Percentiles rank a stretch among this genome's conserved stretches.
Evolutionary conservation across 2,888 invertebrate species (phyloP).

Genomic region (Clistopyga incitator): DNA sequence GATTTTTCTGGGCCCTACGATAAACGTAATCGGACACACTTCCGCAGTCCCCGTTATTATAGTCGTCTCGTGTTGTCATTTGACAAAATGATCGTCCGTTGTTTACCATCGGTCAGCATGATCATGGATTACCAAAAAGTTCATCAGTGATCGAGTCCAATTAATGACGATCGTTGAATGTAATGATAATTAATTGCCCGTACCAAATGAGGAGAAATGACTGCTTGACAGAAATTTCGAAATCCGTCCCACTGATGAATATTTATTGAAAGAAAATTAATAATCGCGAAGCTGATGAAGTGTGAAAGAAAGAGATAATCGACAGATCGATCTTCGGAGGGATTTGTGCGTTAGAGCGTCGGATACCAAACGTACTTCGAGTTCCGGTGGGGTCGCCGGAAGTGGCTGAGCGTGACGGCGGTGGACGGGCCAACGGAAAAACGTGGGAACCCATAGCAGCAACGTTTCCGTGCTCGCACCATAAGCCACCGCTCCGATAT

Average conservation of each 20-base stretch:
- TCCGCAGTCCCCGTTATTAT: slow-evolving; percentile 9
- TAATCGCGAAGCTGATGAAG: not conserved
- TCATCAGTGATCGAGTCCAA: not conserved
- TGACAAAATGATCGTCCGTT: not conserved
- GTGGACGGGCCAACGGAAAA: slow-evolving; percentile 81
- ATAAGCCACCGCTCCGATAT: not conserved
- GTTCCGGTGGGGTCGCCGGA: slow-evolving; percentile 83
- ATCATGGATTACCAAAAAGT: not conserved
- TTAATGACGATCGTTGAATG: not conserved
- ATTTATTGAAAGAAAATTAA: not conserved
- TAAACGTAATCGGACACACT: slow-evolving; percentile 12
- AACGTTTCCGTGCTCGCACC: slow-evolving; percentile 26
- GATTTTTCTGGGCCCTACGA: slow-evolving; percentile 16
- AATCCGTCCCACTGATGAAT: not conserved
- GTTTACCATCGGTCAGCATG: not conserved
- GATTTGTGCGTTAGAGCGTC: slow-evolving; percentile 54
- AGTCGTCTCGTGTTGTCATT: slow-evolving; percentile 2
- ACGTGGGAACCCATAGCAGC: slow-evolving; percentile 81
- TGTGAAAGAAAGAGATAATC: slow-evolving; percentile 4
- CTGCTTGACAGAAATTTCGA: not conserved
- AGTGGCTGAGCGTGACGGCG: slow-evolving; percentile 80
- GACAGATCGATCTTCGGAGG: slow-evolving; percentile 12
- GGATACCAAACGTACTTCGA: slow-evolving; percentile 76
- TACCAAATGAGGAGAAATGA: no score
- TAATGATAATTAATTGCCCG: no score